phyloP scores from a whole-genome alignment of 2,888 invertebrate species.

The Lithophane leautieri region DNA sequence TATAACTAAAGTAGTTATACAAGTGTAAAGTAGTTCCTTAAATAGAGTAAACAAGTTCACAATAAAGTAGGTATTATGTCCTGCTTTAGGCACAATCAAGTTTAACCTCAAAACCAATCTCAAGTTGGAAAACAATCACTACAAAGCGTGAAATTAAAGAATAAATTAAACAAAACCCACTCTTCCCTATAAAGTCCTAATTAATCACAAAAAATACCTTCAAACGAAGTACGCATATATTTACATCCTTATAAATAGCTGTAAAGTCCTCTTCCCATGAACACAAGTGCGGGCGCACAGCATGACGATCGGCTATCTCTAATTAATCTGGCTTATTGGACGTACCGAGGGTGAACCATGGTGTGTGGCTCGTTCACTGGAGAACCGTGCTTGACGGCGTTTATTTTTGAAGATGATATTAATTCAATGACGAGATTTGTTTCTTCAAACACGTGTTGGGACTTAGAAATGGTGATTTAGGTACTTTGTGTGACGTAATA shows the following conservation, averaged over 20 bases:
- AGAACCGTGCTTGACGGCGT: slow-evolving; percentile 49
- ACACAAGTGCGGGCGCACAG: slow-evolving; percentile 67
- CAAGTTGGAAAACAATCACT: slow-evolving; percentile 14
- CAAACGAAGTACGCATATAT: slow-evolving; percentile 4
- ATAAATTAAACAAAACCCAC: slow-evolving; percentile 37
- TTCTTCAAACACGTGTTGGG: slow-evolving; percentile 45
- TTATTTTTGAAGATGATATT: slow-evolving; percentile 56
- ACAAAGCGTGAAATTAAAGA: slow-evolving; percentile 30
- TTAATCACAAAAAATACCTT: slow-evolving; percentile 38
- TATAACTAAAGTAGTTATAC: background rate
- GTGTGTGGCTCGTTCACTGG: slow-evolving; percentile 54
- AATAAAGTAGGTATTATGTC: background rate
- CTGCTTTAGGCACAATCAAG: background rate
- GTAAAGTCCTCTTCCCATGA: slow-evolving; percentile 64
- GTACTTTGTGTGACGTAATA: background rate
- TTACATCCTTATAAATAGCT: slow-evolving; percentile 42
- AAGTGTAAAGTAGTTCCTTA: background rate
- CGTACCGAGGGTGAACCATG: slow-evolving; percentile 50
- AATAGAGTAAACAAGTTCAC: background rate
- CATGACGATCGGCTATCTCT: slow-evolving; percentile 80
- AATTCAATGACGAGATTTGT: slow-evolving; percentile 35
- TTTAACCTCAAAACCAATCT: slow-evolving; percentile 10
- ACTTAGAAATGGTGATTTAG: slow-evolving; percentile 20
- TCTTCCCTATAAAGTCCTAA: slow-evolving; percentile 38
- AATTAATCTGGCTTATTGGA: slow-evolving; percentile 79